These are phyloP conservation scores for Sapayoa aenigma DNA, from an alignment of 2,113 vertebrate genomes.

Conservation along the genomic window DNA sequence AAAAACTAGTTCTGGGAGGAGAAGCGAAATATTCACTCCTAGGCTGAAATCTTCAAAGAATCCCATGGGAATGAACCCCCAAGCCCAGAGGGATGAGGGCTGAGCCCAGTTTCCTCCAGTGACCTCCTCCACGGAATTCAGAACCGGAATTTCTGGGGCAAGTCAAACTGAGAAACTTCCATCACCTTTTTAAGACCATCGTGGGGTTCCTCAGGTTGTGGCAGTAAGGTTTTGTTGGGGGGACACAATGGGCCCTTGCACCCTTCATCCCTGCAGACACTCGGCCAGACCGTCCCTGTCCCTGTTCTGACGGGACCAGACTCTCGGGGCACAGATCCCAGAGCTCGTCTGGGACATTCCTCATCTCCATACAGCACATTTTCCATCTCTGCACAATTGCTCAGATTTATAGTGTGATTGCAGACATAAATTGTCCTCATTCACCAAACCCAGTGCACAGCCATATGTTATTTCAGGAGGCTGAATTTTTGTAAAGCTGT, in stretches of 20 bases:
- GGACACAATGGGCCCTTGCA: rapidly evolving
- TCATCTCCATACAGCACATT: rapidly evolving
- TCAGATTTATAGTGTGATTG: not conserved
- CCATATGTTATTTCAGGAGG: not conserved
- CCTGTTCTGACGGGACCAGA: not conserved
- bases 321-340: not conserved
- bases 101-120: rapidly evolving
- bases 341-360: not conserved
- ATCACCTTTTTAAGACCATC: rapidly evolving
- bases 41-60: not conserved
- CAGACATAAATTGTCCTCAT: not conserved
- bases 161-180: not conserved
- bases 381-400: not conserved
- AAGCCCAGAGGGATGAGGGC: rapidly evolving
- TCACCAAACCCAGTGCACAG: not conserved
- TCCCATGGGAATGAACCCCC: not conserved
- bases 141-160: too few relatives aligned
- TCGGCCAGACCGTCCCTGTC: not conserved
- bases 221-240: rapidly evolving
- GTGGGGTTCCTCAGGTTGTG: rapidly evolving
- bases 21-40: not conserved
- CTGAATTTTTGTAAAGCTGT: not conserved
- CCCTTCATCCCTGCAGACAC: rapidly evolving
- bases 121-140: not conserved
- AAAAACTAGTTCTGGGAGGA: not conserved